Evolutionary conservation across 2,797 vertebrate genomes (phyloP).

Genomic region (Florisuga fusca): DNA sequence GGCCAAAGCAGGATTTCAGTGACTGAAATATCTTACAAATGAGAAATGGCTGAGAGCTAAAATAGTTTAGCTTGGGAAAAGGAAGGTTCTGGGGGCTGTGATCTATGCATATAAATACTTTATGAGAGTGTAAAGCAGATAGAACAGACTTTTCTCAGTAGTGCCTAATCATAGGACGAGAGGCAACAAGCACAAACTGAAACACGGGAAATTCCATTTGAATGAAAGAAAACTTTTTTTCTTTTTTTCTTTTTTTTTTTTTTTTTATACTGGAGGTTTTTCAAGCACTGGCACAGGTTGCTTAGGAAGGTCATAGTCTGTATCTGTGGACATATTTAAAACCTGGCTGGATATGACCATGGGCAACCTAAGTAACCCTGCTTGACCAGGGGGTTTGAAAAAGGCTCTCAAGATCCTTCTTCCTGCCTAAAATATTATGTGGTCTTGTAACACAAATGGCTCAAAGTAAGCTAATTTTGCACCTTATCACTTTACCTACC

Average conservation of each 20-base stretch:
- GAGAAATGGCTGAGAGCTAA: not conserved
- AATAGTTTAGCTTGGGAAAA: not conserved
- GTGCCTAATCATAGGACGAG: not conserved
- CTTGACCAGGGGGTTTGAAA: not conserved
- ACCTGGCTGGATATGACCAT: not conserved
- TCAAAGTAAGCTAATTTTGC: not conserved
- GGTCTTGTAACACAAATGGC: not conserved
- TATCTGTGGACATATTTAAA: too few relatives aligned
- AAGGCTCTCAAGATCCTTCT: not conserved
- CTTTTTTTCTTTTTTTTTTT: not conserved
- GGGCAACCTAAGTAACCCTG: not conserved
- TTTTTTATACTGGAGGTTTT: too few relatives aligned
- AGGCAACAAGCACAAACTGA: not conserved
- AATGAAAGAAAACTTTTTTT: not conserved
- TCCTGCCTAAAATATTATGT: not conserved
- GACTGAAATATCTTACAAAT: too few relatives aligned
- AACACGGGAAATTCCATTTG: not conserved
- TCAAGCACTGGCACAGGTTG: too few relatives aligned
- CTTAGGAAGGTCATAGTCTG: too few relatives aligned
- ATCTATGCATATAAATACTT: not conserved
- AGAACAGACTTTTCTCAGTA: not conserved
- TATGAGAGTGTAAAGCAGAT: not conserved
- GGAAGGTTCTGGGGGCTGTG: not conserved
- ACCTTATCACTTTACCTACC: not conserved
- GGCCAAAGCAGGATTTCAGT: too few relatives aligned